Percentiles rank a stretch among this genome's conserved stretches.
Evolutionary conservation across 2,113 vertebrate species (phyloP).

Genomic region (Panthera uncia): DNA sequence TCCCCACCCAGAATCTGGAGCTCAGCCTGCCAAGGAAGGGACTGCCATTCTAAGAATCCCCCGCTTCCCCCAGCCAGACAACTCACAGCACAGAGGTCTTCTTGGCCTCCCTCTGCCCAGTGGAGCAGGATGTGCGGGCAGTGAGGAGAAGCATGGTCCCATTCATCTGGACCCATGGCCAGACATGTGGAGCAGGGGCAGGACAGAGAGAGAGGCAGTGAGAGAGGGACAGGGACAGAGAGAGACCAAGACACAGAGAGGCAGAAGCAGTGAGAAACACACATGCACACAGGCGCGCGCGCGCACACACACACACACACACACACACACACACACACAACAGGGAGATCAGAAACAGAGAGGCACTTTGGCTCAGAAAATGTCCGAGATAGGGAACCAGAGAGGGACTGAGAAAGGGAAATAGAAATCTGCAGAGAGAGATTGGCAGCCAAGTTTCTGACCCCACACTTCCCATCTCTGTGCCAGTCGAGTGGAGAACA

Average conservation of each 20-base stretch:
- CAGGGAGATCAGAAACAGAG: not conserved
- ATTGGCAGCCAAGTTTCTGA: not conserved
- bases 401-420: not conserved
- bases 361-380: not conserved
- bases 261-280: not conserved
- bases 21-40: not conserved
- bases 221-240: constrained; percentile 4
- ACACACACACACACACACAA: not conserved
- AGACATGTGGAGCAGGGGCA: not conserved
- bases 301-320: not conserved
- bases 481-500: not conserved
- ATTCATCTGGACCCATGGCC: constrained; percentile 89
- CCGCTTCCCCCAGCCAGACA: constrained; percentile 21
- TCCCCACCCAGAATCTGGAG: not conserved
- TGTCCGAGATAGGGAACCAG: not conserved
- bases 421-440: not conserved
- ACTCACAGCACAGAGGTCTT: constrained; percentile 97
- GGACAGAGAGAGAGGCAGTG: not conserved
- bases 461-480: not conserved
- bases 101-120: constrained; percentile 97
- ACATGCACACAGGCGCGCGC: not conserved
- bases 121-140: constrained; percentile 93
- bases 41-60: not conserved
- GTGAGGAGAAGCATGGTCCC: constrained; percentile 95
- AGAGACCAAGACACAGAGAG: not conserved